Evolutionary conservation across 2,113 vertebrate species (phyloP).

Genomic region (Picathartes gymnocephalus): DNA sequence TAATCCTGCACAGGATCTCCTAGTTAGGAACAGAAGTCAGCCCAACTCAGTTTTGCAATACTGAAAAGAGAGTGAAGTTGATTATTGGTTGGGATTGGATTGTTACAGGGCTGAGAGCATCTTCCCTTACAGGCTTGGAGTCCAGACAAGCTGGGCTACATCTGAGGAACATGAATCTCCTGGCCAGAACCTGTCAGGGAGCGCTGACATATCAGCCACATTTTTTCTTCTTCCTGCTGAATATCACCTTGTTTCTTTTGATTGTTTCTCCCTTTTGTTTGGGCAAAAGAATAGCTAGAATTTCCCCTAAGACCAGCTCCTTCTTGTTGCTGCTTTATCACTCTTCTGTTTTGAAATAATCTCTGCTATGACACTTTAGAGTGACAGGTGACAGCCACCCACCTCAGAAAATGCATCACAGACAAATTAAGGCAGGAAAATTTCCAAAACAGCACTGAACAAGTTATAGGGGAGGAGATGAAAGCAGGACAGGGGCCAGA

Average conservation of each 20-base stretch:
- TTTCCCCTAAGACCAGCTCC: neutral
- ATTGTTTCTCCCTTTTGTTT: neutral
- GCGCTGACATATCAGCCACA: neutral
- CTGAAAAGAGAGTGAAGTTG: neutral
- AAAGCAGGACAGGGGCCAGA: neutral
- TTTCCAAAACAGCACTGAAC: neutral
- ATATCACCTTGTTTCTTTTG: neutral
- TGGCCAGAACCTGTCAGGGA: neutral
- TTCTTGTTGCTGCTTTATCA: neutral
- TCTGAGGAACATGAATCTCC: neutral
- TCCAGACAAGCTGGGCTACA: neutral
- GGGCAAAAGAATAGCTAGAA: neutral
- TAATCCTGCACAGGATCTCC: neutral
- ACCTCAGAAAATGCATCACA: neutral
- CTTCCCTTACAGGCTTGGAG: neutral
- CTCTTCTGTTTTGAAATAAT: neutral
- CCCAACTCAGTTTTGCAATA: neutral
- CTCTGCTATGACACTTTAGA: neutral
- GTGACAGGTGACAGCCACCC: neutral
- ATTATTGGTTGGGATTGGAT: neutral
- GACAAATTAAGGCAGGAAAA: neutral
- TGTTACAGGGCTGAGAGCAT: neutral
- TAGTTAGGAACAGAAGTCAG: neutral
- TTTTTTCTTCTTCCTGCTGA: neutral
- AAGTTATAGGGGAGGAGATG: neutral